Base-by-base conservation (phyloP, 1,140 invertebrate species). In the Pinna nobilis region DNA sequence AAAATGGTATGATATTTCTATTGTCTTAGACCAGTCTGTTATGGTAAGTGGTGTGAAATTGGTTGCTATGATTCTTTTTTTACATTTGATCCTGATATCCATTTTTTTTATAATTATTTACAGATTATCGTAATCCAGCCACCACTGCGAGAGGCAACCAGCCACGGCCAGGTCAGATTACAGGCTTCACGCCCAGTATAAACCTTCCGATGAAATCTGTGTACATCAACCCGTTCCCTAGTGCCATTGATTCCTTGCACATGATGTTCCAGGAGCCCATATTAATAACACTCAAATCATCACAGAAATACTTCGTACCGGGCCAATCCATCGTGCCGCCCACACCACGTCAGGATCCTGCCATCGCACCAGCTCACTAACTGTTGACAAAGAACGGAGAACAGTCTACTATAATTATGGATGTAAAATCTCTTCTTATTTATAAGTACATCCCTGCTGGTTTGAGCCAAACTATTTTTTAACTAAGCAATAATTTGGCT, bases 241-340 rank as follows among this genome's bases (percentile, higher is more conserved):
- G 77, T 63, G 61, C 67, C 25, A 70, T 82, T 2, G 87, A 88
- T 64, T 70, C 63, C 25, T 72, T 68, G 32, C 80, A 86, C 64
- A 57, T 74, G 32, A 55, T 74, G 13, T 80, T 80, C 70, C 77
- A 79, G 44, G 76, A 88, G 63, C 85, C 87, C 41, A 72, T 87
- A 30, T 77, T 88, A 20, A 86, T 88, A 51, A 88, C 83, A 20
- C 76, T 88, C 30, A 87, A 86, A 72, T 84, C 85, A 3, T 76
- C 87, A n/a, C 87, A 86, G 80, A 88, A 88, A 67, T 88, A 87
- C 57, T 88, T 88, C 61, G 70, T 88, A 55, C 87, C 79, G 5
- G 61, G 75, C 1, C 80, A 85, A 55, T 88, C 86, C 23, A 66
- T 82, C 18, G 77, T 85, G 20, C 73, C 79, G 3, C 32, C 61